Evolutionary conservation across 30 jellyfish, hydroid and myxozoan genomes (phyloP), one percentile per base, ranked within the genome.

Genomic region (Turritopsis dohrnii): DNA sequence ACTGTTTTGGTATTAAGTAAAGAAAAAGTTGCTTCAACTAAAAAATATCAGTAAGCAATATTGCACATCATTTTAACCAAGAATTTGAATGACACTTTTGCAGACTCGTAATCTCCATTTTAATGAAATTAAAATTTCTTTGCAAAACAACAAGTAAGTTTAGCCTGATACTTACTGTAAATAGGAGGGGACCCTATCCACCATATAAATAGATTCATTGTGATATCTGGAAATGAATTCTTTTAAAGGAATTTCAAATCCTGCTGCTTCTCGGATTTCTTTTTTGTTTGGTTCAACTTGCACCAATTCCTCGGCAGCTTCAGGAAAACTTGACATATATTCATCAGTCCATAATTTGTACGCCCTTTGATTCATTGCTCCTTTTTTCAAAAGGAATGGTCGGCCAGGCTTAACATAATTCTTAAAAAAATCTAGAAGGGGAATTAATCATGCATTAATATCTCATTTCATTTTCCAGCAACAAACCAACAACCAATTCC

Each of bases 171-270:
- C 97, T 65, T 88, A 88, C 97, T 84, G 92, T 53, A 92, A 79
- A 80, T 79, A 94, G n/a, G 82, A 84, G 1, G 97, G 97, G 66
- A 92, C 96, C 65, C 86, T 94, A 80, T 88, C 83, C 76, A 92
- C 97, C 97, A 92, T 85, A 71, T 92, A 92, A 1, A 92, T 84
- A 74, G 83, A 87, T 71, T 89, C 93, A 21, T 72, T 66, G 21
- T 84, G 88, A 79, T 92, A 92, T 0, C 86, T 81, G 28, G 84
- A 88, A 24, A 92, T 84, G 71, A 92, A 92, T 41, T 92, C 88
- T 60, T 87, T 88, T 71, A 92, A 73, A 21, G 97, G 69, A 1
- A 85, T 88, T 23, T 52, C 52, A 75, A 88, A 26, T 18, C 97
- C 97, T 60, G 84, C 85, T 24, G 80, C 80, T 0, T 84, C 88